Percentiles rank a stretch among this genome's conserved stretches.
phyloP scores from a whole-genome alignment of 2,888 invertebrate genomes.

The Zygogramma bicolorata region DNA sequence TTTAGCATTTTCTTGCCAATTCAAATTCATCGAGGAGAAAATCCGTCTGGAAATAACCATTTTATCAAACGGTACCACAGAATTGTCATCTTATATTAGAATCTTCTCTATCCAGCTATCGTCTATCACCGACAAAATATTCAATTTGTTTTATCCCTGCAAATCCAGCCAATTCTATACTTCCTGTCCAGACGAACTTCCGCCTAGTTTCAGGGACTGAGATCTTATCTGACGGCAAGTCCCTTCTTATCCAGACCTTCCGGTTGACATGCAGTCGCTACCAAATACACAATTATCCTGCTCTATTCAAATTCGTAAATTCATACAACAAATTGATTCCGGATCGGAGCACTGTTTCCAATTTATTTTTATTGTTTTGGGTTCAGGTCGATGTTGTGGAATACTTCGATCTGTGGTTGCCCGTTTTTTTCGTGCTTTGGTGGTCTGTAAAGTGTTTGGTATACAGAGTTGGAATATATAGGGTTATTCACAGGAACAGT shows the following conservation, averaged over 20 bases:
- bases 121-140: no score
- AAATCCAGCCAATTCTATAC: not conserved
- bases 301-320: conserved; percentile 11
- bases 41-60: no score
- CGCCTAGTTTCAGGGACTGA: not conserved
- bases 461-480: no score
- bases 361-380: conserved; percentile 22
- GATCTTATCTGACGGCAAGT: conserved; percentile 1
- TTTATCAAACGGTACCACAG: no score
- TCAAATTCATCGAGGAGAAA: no score
- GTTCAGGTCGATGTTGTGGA: conserved; percentile 10
- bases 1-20: no score
- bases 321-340: conserved; percentile 15
- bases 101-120: no score
- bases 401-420: conserved; percentile 25
- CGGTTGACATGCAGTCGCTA: conserved; percentile 2
- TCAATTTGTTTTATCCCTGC: not conserved
- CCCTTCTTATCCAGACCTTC: conserved; percentile 1
- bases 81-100: no score
- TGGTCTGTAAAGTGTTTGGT: not conserved
- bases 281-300: conserved; percentile 2
- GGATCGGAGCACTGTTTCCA: not conserved
- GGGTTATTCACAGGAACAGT: no score
- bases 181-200: conserved; percentile 6
- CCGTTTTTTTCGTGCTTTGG: conserved; percentile 11